A percentile compares a stretch with the other conserved stretches of the same genome.
Evolutionary conservation across 2,113 vertebrate genomes (phyloP).

Genomic region (Hyperoodon ampullatus): DNA sequence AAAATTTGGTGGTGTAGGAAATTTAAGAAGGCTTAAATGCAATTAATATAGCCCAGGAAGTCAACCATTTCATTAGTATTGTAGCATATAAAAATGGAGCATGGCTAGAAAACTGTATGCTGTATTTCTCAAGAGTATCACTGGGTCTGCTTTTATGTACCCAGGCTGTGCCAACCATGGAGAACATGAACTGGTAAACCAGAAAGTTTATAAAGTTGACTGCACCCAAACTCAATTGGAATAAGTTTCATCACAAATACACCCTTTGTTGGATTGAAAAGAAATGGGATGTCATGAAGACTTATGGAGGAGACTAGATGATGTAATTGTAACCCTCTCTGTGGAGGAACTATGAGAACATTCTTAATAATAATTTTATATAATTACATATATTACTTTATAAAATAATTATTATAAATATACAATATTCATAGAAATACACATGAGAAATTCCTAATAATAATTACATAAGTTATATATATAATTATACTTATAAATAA

Average conservation of each 20-base stretch:
- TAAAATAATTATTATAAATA: not conserved
- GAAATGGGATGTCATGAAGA: not conserved
- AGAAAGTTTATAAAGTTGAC: constrained; percentile 50
- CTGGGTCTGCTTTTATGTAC: not conserved
- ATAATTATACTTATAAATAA: not conserved
- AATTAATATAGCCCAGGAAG: not conserved
- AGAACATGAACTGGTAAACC: constrained; percentile 24
- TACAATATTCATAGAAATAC: not conserved
- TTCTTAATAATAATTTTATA: not conserved
- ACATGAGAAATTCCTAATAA: not conserved
- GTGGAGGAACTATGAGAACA: not conserved
- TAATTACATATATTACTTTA: not conserved
- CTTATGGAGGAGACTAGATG: constrained; percentile 49
- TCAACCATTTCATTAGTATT: not conserved
- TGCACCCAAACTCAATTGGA: constrained; percentile 7
- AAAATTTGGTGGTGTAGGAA: constrained; percentile 40
- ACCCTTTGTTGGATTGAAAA: not conserved
- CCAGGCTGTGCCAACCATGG: not conserved
- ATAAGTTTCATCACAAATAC: not conserved
- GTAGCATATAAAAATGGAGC: not conserved
- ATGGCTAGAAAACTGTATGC: not conserved
- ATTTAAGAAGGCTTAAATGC: constrained; percentile 28
- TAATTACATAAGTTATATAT: not conserved
- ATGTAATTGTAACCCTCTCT: not conserved
- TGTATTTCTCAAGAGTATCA: not conserved